phyloP scores from a whole-genome alignment of 2,797 vertebrate genomes.

The Coilia nasus region DNA sequence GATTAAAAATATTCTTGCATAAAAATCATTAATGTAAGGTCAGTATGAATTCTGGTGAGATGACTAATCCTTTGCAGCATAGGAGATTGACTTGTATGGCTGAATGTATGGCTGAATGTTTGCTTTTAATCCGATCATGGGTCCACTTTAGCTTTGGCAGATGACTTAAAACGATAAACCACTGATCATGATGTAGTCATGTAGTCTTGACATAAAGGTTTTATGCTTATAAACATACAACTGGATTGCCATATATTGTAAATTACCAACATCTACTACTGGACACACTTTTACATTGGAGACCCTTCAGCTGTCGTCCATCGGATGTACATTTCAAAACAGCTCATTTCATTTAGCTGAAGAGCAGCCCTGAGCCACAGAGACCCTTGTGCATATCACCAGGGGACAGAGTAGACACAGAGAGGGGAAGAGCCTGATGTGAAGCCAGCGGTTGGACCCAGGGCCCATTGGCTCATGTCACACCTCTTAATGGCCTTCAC shows the following conservation, averaged over 20 bases:
- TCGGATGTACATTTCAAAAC: background rate
- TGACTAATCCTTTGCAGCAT: conserved; percentile 19
- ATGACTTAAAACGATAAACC: background rate
- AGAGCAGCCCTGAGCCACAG: background rate
- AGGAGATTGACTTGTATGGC: background rate
- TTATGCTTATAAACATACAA: background rate
- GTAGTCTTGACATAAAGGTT: background rate
- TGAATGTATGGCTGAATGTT: background rate
- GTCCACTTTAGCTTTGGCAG: conserved; percentile 14
- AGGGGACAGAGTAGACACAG: background rate
- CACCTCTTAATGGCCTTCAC: conserved; percentile 35
- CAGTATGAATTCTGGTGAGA: conserved; percentile 21
- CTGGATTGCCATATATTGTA: too few relatives aligned
- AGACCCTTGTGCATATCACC: background rate
- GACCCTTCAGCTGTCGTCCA: background rate
- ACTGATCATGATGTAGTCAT: background rate
- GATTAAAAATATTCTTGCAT: background rate
- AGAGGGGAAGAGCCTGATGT: background rate
- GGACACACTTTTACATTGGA: too few relatives aligned
- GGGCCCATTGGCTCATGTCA: conserved; percentile 31
- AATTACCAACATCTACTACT: too few relatives aligned
- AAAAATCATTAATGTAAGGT: background rate
- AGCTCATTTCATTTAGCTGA: background rate
- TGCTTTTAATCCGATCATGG: conserved; percentile 29
- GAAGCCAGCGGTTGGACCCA: background rate